These are phyloP conservation scores for Eclectus roratus DNA, from an alignment of 2,113 vertebrate species.

Conservation along the genomic window DNA sequence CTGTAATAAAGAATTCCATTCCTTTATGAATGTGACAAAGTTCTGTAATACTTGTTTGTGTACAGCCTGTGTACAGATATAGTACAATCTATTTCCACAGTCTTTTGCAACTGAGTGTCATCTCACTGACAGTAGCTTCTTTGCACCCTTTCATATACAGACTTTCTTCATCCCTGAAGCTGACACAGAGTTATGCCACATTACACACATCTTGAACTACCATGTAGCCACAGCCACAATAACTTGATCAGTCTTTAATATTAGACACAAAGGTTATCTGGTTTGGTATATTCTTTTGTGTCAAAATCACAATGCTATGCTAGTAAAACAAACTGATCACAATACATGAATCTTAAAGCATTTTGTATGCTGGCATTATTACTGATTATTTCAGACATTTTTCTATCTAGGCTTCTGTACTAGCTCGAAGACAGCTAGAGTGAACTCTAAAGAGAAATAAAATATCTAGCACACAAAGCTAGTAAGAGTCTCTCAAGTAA, in stretches of 20 bases:
- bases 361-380: not conserved
- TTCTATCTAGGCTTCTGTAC: not conserved
- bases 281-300: not conserved
- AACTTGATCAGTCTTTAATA: not conserved
- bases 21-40: not conserved
- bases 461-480: not conserved
- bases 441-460: not conserved
- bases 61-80: not conserved
- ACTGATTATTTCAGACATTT: not conserved
- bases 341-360: not conserved
- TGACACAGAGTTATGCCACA: not conserved
- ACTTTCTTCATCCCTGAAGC: not conserved
- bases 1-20: not conserved
- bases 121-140: not conserved
- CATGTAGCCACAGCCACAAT: not conserved
- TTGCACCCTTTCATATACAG: not conserved
- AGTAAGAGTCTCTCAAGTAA: not conserved
- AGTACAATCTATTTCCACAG: not conserved
- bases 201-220: not conserved
- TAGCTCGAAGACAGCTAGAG: not conserved
- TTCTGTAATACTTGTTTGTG: not conserved
- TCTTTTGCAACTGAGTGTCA: not conserved
- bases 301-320: not conserved
- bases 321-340: not conserved
- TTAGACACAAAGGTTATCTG: not conserved